Evolutionary conservation across 2,888 invertebrate genomes (phyloP), one percentile per base, ranked within the genome.

Genomic region (Xanthostigma xanthostigma): DNA sequence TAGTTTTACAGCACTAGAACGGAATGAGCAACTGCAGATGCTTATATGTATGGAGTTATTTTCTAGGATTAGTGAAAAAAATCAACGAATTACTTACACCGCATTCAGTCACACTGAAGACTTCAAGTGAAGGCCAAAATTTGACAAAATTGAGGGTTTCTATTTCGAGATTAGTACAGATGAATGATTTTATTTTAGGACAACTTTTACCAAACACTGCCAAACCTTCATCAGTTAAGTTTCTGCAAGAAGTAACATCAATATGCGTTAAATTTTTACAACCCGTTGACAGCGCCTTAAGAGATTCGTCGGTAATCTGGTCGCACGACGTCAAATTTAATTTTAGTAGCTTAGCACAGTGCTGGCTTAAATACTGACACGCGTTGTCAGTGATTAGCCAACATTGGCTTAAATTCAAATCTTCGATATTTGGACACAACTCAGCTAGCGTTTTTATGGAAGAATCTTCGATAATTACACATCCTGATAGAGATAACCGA

Each of bases 181-280:
- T 79, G 62, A 91, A 91, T 62, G 83, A 84, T 57, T 77, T 81
- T 41, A 98, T 72, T 63, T 89, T 86, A 10, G 81, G 81, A 66
- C 97, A 98, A 40, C 90, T 89, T 51, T 84, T 75, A 2, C 94
- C 86, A 55, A 98, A 65, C 10, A 90, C 88, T 61, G 91, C 91
- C 40, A 95, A 83, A 2, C 90, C 97, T 60, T 90, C 86, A 62
- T 96, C 93, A 0, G 92, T 86, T 56, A 98, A 81, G 48, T 86
- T 79, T 65, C 88, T 84, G 70, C 97, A 98, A 97, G 97, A 98
- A 8, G 96, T 95, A 58, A 98, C 82, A 69, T 97, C 95, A 54
- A 98, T 81, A 66, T 92, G 87, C 48, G 87, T 85, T 55, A 98
- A 72, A 59, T 84, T 75, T 49, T 82, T 82, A 70, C 97, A 97